These are phyloP conservation scores for Castor canadensis DNA, from an alignment of 2,113 vertebrate genomes.

Conservation along the genomic window DNA sequence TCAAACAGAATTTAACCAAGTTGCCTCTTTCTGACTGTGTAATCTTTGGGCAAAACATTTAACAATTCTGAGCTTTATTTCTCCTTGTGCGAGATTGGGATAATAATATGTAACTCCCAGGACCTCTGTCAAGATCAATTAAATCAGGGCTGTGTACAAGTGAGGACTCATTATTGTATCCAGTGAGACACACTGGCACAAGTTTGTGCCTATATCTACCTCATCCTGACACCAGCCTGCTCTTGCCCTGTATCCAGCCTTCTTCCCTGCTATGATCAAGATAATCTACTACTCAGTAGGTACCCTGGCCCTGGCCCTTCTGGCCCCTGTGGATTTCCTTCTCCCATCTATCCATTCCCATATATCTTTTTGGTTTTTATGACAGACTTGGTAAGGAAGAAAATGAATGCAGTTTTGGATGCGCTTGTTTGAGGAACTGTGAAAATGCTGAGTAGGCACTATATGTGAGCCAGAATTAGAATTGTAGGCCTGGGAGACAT, in stretches of 20 bases:
- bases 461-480: background rate
- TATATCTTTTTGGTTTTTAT: background rate
- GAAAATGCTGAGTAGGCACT: conserved; percentile 24
- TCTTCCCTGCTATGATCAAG: background rate
- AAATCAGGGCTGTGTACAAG: background rate
- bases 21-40: background rate
- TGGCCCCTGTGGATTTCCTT: background rate
- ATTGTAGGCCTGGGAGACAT: background rate
- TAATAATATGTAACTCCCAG: background rate
- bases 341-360: background rate
- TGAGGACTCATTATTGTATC: background rate
- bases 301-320: background rate
- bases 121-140: background rate
- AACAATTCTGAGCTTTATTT: conserved; percentile 29
- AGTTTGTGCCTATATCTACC: background rate
- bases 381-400: background rate
- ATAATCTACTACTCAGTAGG: background rate
- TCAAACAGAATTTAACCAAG: background rate
- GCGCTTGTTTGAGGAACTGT: background rate
- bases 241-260: background rate
- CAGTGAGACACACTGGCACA: background rate
- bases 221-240: background rate
- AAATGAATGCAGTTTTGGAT: conserved; percentile 18
- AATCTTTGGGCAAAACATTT: background rate
- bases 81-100: background rate